Evolutionary conservation across 1,140 invertebrate species (phyloP).

Genomic region (Anagrus nilaparvatae): DNA sequence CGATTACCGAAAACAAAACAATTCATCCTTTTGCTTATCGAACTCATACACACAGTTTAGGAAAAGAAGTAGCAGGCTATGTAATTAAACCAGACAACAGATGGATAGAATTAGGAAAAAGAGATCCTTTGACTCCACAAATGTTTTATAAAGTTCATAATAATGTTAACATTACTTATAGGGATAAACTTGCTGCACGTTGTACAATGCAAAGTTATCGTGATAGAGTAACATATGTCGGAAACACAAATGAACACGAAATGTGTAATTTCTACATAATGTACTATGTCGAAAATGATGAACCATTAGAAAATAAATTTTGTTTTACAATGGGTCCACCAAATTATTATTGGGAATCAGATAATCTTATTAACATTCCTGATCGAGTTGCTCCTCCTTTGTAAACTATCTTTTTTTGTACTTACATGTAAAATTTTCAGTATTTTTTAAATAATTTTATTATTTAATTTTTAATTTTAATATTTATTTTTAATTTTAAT

Average conservation of each 20-base stretch:
- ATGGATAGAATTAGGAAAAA: constrained; percentile 82
- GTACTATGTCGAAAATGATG: constrained; percentile 87
- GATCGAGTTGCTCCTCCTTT: constrained; percentile 52
- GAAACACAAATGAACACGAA: constrained; percentile 84
- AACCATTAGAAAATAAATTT: constrained; percentile 69
- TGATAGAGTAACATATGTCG: constrained; percentile 57
- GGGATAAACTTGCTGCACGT: constrained; percentile 75
- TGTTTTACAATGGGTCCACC: constrained; percentile 81
- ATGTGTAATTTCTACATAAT: constrained; percentile 99
- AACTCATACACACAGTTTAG: constrained; percentile 85
- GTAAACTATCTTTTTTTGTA: constrained; percentile 15
- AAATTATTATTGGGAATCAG: constrained; percentile 63
- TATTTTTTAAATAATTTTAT: no score
- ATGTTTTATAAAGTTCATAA: constrained; percentile 90
- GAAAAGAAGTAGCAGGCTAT: constrained; percentile 82
- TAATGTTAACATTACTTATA: constrained; percentile 47
- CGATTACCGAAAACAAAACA: constrained; percentile 66
- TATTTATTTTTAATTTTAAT: no score
- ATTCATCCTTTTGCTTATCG: constrained; percentile 93
- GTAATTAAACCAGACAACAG: constrained; percentile 55
- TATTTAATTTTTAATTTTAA: no score
- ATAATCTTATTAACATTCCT: constrained; percentile 73
- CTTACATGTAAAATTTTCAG: no score
- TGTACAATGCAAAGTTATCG: constrained; percentile 81
- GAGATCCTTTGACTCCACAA: constrained; percentile 83